Percentiles rank a stretch among this genome's conserved stretches.
Conservation (phyloP, 2,113 vertebrate genomes). For the Platysteira castanea region DNA sequence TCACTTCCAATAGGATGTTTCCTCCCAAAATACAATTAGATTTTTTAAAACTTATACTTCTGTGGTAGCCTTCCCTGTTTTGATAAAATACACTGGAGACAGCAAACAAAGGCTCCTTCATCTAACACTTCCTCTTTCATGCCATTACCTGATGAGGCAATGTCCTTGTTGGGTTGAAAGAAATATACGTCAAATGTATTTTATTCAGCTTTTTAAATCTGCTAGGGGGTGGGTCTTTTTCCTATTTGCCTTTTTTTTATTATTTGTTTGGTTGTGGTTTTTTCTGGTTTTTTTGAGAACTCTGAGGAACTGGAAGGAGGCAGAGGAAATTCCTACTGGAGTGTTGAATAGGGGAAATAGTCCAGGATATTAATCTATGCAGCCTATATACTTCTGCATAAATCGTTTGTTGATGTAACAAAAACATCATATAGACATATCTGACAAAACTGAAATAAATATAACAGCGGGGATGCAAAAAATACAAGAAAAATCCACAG, state of each 20-base stretch:
- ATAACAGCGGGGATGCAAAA: background rate
- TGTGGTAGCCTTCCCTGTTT: background rate
- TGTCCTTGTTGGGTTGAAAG: background rate
- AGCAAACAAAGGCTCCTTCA: background rate
- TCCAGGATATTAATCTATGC: background rate
- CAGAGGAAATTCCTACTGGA: background rate
- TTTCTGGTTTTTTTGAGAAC: background rate
- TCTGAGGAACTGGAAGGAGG: background rate
- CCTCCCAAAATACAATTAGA: background rate
- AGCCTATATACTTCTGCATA: background rate
- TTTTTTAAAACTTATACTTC: background rate
- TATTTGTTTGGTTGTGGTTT: accelerated
- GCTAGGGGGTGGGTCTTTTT: background rate
- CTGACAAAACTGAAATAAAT: background rate
- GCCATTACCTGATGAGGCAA: background rate
- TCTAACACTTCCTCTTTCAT: background rate
- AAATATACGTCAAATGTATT: background rate
- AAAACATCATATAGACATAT: background rate
- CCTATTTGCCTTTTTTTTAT: background rate
- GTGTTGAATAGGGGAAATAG: background rate
- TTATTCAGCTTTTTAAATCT: background rate
- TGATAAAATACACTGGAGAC: background rate
- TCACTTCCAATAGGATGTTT: background rate
- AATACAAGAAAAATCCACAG: background rate
- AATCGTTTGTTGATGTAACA: background rate